Evolutionary conservation across 2,113 vertebrate species (phyloP).

Genomic region (Mesoclemmys tuberculata): DNA sequence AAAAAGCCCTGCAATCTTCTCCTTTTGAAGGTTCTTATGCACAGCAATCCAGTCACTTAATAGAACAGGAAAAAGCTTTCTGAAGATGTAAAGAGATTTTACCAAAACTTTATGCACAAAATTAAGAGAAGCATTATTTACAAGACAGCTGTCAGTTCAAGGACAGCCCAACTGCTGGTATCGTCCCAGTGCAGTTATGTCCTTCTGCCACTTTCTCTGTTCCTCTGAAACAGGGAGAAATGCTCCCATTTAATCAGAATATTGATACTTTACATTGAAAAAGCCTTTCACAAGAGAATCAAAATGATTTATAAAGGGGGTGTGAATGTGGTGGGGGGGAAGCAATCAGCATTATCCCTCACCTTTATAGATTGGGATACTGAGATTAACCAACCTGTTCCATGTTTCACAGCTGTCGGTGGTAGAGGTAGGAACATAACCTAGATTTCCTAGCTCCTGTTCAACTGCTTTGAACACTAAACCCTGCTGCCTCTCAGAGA

Average conservation of each 20-base stretch:
- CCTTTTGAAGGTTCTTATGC: not conserved
- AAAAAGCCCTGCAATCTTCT: not conserved
- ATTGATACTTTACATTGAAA: rapidly evolving
- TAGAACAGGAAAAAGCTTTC: not conserved
- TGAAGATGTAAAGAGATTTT: not conserved
- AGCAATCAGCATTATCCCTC: not conserved
- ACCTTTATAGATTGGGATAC: not conserved
- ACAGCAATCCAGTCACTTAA: not conserved
- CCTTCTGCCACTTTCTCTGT: not conserved
- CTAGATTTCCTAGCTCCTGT: not conserved
- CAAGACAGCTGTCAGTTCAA: not conserved
- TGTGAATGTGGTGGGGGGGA: no score
- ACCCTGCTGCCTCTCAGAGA: not conserved
- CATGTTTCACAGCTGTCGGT: rapidly evolving
- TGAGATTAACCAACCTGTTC: rapidly evolving
- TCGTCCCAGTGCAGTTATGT: not conserved
- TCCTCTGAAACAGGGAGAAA: not conserved
- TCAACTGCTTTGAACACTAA: not conserved
- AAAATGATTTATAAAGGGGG: not conserved
- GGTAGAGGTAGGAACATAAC: not conserved
- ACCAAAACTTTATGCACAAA: constrained; percentile 7
- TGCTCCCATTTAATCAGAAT: rapidly evolving
- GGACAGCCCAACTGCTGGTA: not conserved
- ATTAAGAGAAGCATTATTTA: constrained; percentile 48
- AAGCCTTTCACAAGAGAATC: not conserved